Evolutionary conservation across 1,140 invertebrate species (phyloP).

Genomic region (Hylyphantes graminicola): DNA sequence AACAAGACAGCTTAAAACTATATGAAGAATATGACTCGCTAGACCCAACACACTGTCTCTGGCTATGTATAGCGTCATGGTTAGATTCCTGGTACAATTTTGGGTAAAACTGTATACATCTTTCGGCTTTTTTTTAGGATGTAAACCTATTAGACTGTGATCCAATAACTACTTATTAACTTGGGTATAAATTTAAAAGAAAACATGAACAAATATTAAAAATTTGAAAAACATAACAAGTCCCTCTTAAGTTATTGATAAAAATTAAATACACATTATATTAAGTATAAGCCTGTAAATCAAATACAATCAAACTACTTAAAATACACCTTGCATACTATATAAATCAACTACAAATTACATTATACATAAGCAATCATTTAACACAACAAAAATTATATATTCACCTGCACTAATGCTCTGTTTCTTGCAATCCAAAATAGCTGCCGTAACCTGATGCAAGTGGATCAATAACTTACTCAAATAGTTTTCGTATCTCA

Average conservation of each 20-base stretch:
- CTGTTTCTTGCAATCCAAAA: slow-evolving; percentile 51
- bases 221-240: not conserved
- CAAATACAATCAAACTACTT: not conserved
- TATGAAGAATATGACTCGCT: no score
- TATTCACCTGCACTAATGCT: slow-evolving; percentile 23
- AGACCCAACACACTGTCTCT: no score
- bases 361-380: not conserved
- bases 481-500: slow-evolving; percentile 38
- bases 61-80: no score
- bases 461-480: slow-evolving; percentile 44
- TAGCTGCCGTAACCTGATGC: slow-evolving; percentile 48
- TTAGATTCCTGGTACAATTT: no score
- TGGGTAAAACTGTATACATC: no score
- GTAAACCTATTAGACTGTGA: no score
- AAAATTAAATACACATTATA: not conserved
- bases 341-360: not conserved
- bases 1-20: no score
- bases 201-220: not conserved
- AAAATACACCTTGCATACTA: not conserved
- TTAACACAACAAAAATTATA: not conserved
- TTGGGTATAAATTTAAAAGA: not conserved
- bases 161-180: no score
- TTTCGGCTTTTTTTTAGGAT: no score
- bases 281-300: not conserved
- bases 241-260: not conserved